Percentiles rank a stretch among this genome's conserved stretches.
Conservation (phyloP, 2,113 vertebrate genomes). For the Amia ocellicauda region DNA sequence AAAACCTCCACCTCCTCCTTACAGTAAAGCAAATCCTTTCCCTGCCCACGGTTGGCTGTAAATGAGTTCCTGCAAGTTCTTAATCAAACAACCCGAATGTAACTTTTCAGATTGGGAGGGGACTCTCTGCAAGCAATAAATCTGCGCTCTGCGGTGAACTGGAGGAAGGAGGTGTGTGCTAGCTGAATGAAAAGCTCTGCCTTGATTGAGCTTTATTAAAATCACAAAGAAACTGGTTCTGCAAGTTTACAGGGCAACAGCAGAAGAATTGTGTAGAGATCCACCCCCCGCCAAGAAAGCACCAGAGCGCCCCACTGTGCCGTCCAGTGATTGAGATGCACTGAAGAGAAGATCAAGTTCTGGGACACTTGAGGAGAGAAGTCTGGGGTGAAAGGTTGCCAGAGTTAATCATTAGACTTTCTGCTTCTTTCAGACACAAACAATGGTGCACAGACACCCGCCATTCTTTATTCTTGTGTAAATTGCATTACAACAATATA, state of each 20-base stretch:
- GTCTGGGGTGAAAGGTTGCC: neutral
- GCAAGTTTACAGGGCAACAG: constrained; percentile 37
- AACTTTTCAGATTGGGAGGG: constrained; percentile 5
- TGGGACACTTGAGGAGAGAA: neutral
- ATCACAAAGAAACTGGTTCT: constrained; percentile 64
- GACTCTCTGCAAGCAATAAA: neutral
- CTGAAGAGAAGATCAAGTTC: neutral
- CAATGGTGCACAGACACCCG: neutral
- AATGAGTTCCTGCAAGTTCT: constrained; percentile 20
- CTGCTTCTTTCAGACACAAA: neutral
- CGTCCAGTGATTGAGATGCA: neutral
- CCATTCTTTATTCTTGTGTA: no score
- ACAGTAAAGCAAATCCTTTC: constrained; percentile 47
- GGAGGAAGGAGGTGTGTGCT: constrained; percentile 28
- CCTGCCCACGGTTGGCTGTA: constrained; percentile 34
- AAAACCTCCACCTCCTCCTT: constrained; percentile 40
- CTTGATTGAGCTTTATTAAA: constrained; percentile 31
- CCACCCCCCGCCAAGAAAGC: constrained; percentile 19
- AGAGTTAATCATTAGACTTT: neutral
- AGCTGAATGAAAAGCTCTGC: constrained; percentile 30
- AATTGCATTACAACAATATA: no score
- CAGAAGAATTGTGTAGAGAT: constrained; percentile 15
- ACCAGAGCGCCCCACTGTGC: neutral
- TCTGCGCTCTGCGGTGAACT: constrained; percentile 14
- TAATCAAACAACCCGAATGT: constrained; percentile 19